phyloP scores from a whole-genome alignment of 2,888 invertebrate species.

The Clistopyga incitator region DNA sequence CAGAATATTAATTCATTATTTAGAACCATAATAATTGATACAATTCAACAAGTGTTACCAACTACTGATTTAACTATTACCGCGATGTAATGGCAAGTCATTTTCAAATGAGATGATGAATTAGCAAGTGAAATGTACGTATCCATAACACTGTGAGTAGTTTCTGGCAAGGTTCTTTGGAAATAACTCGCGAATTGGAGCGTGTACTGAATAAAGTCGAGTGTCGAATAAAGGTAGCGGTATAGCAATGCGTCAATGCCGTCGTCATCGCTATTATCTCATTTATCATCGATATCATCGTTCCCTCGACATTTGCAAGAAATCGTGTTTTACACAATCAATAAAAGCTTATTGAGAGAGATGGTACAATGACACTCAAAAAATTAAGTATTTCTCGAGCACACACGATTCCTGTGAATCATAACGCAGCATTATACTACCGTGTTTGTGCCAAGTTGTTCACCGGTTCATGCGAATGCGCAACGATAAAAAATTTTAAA shows the following conservation, averaged over 20 bases:
- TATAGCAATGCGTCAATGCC: conserved; percentile 41
- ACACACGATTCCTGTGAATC: conserved; percentile 27
- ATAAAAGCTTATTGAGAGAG: conserved; percentile 51
- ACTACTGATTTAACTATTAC: neutral
- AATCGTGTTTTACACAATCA: conserved; percentile 32
- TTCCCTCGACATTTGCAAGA: neutral
- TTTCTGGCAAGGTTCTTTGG: conserved; percentile 65
- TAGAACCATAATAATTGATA: too few relatives aligned
- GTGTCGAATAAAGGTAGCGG: conserved; percentile 66
- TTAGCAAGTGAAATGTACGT: conserved; percentile 36
- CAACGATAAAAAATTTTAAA: conserved; percentile 55
- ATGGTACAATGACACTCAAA: conserved; percentile 38
- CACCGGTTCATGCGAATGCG: conserved; percentile 56
- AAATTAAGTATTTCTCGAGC: conserved; percentile 16
- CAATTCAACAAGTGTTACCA: neutral
- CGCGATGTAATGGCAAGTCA: neutral
- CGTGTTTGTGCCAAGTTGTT: conserved; percentile 69
- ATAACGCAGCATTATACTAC: conserved; percentile 48
- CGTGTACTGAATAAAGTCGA: conserved; percentile 68
- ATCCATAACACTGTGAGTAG: conserved; percentile 47
- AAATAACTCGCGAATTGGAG: conserved; percentile 66
- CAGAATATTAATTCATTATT: too few relatives aligned
- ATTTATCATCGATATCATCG: conserved; percentile 31
- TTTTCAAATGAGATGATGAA: conserved; percentile 18
- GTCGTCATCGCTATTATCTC: conserved; percentile 49